phyloP scores from a whole-genome alignment of 2,797 vertebrate genomes.

The Florisuga fusca region DNA sequence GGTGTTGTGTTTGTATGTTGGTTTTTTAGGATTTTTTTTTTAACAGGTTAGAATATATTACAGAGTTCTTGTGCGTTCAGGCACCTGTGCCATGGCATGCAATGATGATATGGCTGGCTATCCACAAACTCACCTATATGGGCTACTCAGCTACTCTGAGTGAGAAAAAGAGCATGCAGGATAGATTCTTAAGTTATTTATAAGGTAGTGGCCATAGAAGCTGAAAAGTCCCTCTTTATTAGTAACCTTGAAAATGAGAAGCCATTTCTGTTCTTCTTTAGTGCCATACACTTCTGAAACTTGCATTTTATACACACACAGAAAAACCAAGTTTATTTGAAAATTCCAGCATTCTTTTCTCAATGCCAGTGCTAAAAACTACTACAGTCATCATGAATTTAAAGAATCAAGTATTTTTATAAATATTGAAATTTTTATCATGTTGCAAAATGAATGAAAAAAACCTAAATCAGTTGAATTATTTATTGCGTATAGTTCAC shows the following conservation, averaged over 20 bases:
- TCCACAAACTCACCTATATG: background rate
- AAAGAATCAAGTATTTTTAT: background rate
- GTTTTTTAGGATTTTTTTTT: background rate
- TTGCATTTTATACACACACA: fast-evolving
- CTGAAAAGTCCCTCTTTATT: background rate
- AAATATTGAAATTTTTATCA: background rate
- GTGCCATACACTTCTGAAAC: background rate
- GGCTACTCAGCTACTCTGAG: background rate
- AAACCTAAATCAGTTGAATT: background rate
- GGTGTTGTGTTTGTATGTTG: too few relatives aligned
- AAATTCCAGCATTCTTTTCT: background rate
- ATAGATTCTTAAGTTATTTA: background rate
- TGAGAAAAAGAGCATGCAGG: background rate
- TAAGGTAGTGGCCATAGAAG: background rate
- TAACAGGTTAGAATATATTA: background rate
- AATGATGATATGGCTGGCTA: background rate
- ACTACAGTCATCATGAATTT: background rate
- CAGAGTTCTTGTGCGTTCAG: background rate
- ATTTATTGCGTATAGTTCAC: background rate
- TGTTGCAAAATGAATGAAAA: background rate
- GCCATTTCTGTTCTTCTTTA: background rate
- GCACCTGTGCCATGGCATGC: background rate
- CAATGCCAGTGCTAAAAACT: background rate
- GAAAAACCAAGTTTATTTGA: background rate
- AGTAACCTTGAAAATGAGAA: background rate